Evolutionary conservation across 1,140 invertebrate genomes (phyloP).

Genomic region (Macrobrachium nipponense): DNA sequence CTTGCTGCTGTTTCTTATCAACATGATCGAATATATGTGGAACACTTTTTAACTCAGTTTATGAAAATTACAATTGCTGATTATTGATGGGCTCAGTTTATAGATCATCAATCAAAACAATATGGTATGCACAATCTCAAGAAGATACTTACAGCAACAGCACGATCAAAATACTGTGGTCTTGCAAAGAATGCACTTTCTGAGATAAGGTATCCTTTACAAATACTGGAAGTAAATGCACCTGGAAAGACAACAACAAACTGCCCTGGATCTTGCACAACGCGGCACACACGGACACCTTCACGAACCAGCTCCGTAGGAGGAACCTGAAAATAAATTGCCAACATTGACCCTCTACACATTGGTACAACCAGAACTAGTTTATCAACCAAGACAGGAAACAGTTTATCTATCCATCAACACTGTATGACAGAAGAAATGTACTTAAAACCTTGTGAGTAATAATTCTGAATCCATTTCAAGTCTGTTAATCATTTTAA

Average conservation of each 20-base stretch:
- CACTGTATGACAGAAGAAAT: too few relatives aligned
- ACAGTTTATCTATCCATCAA: too few relatives aligned
- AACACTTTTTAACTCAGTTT: too few relatives aligned
- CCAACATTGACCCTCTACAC: too few relatives aligned
- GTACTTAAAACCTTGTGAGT: too few relatives aligned
- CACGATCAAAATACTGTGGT: conserved; percentile 82
- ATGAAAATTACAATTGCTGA: too few relatives aligned
- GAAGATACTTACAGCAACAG: conserved; percentile 73
- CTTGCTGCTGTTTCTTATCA: too few relatives aligned
- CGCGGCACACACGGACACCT: conserved; percentile 82
- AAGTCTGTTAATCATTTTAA: too few relatives aligned
- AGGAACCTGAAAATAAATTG: conserved; percentile 74
- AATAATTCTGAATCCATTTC: too few relatives aligned
- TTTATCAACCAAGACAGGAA: not conserved
- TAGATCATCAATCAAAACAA: not conserved
- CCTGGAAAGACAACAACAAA: conserved; percentile 92
- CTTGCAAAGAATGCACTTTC: conserved; percentile 95
- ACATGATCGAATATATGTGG: too few relatives aligned
- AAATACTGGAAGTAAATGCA: conserved; percentile 89
- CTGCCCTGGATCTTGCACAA: conserved; percentile 88
- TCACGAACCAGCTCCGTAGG: conserved; percentile 81
- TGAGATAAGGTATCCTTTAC: conserved; percentile 89
- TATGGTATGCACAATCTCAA: too few relatives aligned
- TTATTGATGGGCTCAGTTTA: not conserved
- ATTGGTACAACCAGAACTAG: not conserved